Percentiles rank a stretch among this genome's conserved stretches.
Evolutionary conservation across 2,888 invertebrate species (phyloP).

Genomic region (Melanophora roralis): DNA sequence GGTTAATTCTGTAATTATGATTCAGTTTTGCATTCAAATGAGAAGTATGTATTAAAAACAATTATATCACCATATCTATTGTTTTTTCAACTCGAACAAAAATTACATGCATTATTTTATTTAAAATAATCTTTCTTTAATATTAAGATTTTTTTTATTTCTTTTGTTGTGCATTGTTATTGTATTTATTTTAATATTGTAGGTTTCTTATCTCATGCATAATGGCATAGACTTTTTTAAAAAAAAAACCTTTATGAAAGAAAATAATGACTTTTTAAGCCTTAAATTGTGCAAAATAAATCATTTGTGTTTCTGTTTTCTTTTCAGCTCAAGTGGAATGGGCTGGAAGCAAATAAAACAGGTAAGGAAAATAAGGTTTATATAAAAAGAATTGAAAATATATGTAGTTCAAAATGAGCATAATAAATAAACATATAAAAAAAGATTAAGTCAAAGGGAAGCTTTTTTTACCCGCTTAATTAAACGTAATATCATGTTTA

Average conservation of each 20-base stretch:
- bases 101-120: too few species aligned
- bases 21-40: too few species aligned
- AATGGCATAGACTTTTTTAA: neutral
- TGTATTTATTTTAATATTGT: neutral
- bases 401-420: too few species aligned
- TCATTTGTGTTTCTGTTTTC: neutral
- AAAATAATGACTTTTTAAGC: neutral
- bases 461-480: too few species aligned
- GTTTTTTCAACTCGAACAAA: too few species aligned
- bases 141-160: neutral
- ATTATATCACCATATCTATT: too few species aligned
- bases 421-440: too few species aligned
- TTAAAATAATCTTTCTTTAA: neutral
- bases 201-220: neutral
- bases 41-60: too few species aligned
- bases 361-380: neutral
- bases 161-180: neutral
- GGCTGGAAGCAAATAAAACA: neutral
- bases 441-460: too few species aligned
- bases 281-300: neutral
- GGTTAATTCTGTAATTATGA: too few species aligned
- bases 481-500: too few species aligned
- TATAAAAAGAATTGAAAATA: too few species aligned
- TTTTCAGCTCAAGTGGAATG: neutral
- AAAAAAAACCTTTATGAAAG: neutral